Evolutionary conservation across 1,140 invertebrate genomes (phyloP), one percentile per base, ranked within the genome.

Genomic region (Bombus terrestris): DNA sequence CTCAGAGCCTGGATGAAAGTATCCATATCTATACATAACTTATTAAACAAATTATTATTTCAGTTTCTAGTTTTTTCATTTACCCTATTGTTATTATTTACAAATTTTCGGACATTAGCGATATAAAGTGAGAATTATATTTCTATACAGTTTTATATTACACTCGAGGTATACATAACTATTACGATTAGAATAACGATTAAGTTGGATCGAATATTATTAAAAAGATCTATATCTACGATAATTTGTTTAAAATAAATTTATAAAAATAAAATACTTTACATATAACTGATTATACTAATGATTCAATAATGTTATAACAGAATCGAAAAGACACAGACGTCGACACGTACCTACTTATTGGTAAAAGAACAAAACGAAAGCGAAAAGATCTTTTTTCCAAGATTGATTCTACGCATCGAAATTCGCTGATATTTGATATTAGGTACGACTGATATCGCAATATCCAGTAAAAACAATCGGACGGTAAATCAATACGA

Each of bases 1-100:
- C 66, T 28, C 59, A 69, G 64, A 66, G 62, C 69, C 87, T 87
- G 59, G 22, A 25, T 28, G 68, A 53, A 88, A 85, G 13, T 35
- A 28, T 12, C 28, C 15, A 12, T 43, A 71, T 28, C 9, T 53
- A 53, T 53, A 53, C 18, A 53, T 53, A 53, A 53, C 47, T 53
- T 53, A 53, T 53, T 53, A 35, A 68, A 68, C 25, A 28, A 28
- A 15, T 18, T 28, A 72, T 41, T 41, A 72, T 8, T 10, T 72
- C 2, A 41, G 35, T 35, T 71, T 6, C 15, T 71, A 28, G 4
- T 13, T 71, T 4, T 15, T 9, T 3, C n/a, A 28, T 62, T 39
- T 2, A 5, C 39, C 28, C 69, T 28, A 72, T 37, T n/a, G 10
- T 41, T 72, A 18, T 66, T 18, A 32, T 32, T 66, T 0, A 15